Percentiles rank a stretch among this genome's conserved stretches.
Evolutionary conservation across 1,140 invertebrate species (phyloP).

Genomic region (Oryzaephilus surinamensis): DNA sequence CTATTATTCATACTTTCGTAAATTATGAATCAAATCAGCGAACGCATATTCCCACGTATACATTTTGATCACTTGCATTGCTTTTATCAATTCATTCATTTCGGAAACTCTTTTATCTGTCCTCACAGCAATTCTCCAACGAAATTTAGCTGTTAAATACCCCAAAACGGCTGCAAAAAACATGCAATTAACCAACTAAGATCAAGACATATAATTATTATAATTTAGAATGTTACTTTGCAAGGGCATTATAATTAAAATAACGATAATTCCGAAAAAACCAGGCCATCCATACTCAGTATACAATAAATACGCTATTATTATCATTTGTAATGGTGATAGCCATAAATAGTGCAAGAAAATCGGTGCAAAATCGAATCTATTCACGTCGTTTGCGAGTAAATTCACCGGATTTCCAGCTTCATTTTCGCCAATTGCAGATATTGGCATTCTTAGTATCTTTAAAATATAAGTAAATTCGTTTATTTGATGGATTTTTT

Average conservation of each 20-base stretch:
- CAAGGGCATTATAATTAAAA: constrained; percentile 74
- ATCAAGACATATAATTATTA: background rate
- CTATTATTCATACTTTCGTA: no score
- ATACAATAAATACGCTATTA: constrained; percentile 68
- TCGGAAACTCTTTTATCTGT: constrained; percentile 52
- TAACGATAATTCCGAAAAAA: constrained; percentile 63
- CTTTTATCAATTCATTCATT: constrained; percentile 52
- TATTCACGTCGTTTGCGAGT: constrained; percentile 68
- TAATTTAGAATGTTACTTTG: constrained; percentile 46
- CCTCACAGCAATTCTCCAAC: constrained; percentile 38
- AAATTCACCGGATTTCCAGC: constrained; percentile 77
- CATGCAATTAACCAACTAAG: background rate
- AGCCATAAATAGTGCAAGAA: constrained; percentile 57
- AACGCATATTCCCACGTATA: constrained; percentile 83
- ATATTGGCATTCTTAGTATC: constrained; percentile 46
- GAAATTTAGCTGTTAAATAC: constrained; percentile 36
- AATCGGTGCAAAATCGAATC: constrained; percentile 53
- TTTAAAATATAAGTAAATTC: no score
- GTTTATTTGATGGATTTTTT: constrained; percentile 4
- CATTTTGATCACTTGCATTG: constrained; percentile 70
- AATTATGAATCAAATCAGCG: constrained; percentile 37
- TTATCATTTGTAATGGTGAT: constrained; percentile 46
- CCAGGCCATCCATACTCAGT: constrained; percentile 57
- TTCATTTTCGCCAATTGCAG: constrained; percentile 66
- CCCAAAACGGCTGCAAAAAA: constrained; percentile 22